These are phyloP conservation scores for Scaptomyza parva DNA, from an alignment of 2,888 invertebrate species.

Conservation along the genomic window DNA sequence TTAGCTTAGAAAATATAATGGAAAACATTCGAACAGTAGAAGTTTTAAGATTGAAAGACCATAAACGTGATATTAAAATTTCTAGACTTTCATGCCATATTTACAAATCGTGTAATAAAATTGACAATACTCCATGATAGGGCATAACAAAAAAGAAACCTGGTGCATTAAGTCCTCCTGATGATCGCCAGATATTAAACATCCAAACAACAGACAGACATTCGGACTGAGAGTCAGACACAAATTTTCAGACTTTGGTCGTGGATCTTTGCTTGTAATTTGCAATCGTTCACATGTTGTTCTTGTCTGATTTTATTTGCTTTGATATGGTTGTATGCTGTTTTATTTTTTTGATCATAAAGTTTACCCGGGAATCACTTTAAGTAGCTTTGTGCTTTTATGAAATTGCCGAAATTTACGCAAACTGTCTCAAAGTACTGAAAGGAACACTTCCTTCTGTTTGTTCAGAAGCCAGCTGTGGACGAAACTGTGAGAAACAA, in stretches of 20 bases:
- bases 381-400: constrained; percentile 65
- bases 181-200: constrained; percentile 65
- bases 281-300: constrained; percentile 79
- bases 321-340: constrained; percentile 54
- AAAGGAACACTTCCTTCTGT: constrained; percentile 48
- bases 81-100: background rate
- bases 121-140: constrained; percentile 1
- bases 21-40: too few relatives aligned
- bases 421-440: constrained; percentile 54
- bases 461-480: constrained; percentile 1
- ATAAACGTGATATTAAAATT: background rate
- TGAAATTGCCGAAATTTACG: constrained; percentile 69
- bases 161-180: constrained; percentile 47
- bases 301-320: constrained; percentile 76
- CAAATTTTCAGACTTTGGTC: constrained; percentile 7
- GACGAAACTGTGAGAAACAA: constrained; percentile 59
- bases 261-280: constrained; percentile 68
- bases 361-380: constrained; percentile 54
- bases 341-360: constrained; percentile 62
- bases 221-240: constrained; percentile 17
- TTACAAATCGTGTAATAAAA: background rate
- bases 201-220: constrained; percentile 24
- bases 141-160: constrained; percentile 29
- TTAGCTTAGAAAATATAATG: too few relatives aligned
- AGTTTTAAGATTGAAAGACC: too few relatives aligned